These are phyloP conservation scores for Drosophila dunni DNA, from an alignment of 1,140 invertebrate species.

Conservation along the genomic window DNA sequence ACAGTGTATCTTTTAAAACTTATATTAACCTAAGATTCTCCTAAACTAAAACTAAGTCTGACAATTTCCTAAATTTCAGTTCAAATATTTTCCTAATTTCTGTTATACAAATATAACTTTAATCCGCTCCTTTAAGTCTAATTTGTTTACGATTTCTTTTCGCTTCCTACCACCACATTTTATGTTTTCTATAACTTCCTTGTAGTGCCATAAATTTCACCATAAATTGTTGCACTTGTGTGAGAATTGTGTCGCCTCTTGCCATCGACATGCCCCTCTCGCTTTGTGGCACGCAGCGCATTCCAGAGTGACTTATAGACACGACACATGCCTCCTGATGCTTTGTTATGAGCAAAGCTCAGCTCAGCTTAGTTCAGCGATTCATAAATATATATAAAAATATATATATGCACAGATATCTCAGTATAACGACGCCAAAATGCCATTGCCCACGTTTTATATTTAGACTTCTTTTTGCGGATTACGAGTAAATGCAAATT, in stretches of 20 bases:
- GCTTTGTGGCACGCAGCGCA: conserved; percentile 10
- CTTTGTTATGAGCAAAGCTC: conserved; percentile 46
- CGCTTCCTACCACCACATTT: neutral
- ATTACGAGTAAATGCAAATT: conserved; percentile 76
- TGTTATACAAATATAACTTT: neutral
- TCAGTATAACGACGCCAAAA: conserved; percentile 56
- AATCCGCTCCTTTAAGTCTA: neutral
- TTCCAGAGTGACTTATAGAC: conserved; percentile 24
- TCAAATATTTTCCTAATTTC: too few species aligned
- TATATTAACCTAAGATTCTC: too few species aligned
- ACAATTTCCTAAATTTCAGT: too few species aligned
- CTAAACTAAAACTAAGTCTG: too few species aligned
- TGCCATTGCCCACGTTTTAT: conserved; percentile 55
- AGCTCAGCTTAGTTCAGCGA: conserved; percentile 8
- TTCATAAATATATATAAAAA: conserved; percentile 14
- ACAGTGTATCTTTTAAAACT: too few species aligned
- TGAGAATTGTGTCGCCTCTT: conserved; percentile 11
- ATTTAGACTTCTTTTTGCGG: conserved; percentile 50
- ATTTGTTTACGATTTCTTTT: too few species aligned
- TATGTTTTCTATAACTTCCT: neutral
- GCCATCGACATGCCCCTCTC: conserved; percentile 1
- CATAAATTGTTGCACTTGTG: neutral
- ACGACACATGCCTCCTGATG: conserved; percentile 8
- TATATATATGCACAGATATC: conserved; percentile 42
- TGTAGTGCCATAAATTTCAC: neutral